Evolutionary conservation across 2,113 vertebrate genomes (phyloP).

Genomic region (Cinclus mexicanus): DNA sequence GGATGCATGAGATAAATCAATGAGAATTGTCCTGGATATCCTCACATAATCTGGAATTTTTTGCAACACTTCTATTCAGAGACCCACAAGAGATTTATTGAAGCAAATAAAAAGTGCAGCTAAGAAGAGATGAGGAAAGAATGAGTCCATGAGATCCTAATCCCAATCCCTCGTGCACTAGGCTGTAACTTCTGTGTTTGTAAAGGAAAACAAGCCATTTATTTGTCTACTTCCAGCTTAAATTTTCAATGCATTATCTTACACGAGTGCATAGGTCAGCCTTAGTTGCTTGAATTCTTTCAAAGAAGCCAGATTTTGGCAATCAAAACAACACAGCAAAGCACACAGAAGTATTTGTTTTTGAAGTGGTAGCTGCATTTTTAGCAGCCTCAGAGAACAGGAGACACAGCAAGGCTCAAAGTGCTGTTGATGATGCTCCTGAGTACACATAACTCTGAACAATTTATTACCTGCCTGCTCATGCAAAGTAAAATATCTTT

Average conservation of each 20-base stretch:
- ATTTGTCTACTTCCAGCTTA: not conserved
- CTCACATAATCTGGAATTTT: not conserved
- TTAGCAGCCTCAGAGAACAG: not conserved
- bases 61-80: not conserved
- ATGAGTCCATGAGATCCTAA: not conserved
- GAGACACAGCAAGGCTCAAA: not conserved
- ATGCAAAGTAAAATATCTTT: not conserved
- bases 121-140: not conserved
- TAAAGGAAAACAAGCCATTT: not conserved
- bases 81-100: not conserved
- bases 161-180: rapidly evolving
- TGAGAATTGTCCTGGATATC: not conserved
- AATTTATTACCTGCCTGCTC: not conserved
- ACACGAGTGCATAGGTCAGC: not conserved
- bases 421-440: not conserved
- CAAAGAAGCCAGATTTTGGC: not conserved
- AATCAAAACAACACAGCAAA: not conserved
- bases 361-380: not conserved
- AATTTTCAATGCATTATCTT: not conserved
- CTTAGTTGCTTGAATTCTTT: not conserved
- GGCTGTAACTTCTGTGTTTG: not conserved
- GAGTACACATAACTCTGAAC: not conserved
- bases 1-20: not conserved
- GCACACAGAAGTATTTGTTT: not conserved
- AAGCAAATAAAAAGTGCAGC: not conserved